Evolutionary conservation across 2,113 vertebrate genomes (phyloP).

Genomic region (Clarias batrachus): DNA sequence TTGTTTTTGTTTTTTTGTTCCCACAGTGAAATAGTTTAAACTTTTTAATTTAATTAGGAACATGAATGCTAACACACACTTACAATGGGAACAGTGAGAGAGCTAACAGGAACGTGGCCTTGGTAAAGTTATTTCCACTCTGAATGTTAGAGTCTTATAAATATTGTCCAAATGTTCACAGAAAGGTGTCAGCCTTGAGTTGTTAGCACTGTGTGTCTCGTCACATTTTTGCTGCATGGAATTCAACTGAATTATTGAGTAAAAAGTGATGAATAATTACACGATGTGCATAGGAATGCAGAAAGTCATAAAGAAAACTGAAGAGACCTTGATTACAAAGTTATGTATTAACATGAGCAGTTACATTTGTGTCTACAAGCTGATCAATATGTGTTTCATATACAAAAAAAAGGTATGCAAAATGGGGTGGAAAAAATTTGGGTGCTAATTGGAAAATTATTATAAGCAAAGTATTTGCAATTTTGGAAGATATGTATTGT

Average conservation of each 20-base stretch:
- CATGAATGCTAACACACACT: neutral
- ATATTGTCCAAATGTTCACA: neutral
- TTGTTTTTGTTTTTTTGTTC: neutral
- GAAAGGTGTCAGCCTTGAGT: conserved; percentile 30
- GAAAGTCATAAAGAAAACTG: conserved; percentile 17
- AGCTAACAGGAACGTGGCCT: neutral
- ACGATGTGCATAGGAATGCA: conserved; percentile 10
- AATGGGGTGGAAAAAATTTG: neutral
- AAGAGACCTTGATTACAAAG: conserved; percentile 26
- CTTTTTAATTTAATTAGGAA: conserved; percentile 2
- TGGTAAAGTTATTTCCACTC: conserved; percentile 46
- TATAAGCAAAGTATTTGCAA: neutral
- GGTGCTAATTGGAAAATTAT: neutral
- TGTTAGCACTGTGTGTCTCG: neutral
- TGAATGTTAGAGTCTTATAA: conserved; percentile 21
- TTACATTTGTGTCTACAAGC: conserved; percentile 10
- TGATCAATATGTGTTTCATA: neutral
- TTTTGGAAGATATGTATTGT: neutral
- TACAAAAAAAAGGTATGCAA: neutral
- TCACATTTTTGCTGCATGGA: neutral
- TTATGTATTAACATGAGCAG: conserved; percentile 38
- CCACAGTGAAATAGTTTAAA: neutral
- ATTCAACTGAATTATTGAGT: conserved; percentile 18
- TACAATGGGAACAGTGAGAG: neutral
- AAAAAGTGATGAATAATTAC: conserved; percentile 16